Base-by-base conservation (phyloP, 2,888 invertebrate genomes). In the Diaprepes abbreviatus region DNA sequence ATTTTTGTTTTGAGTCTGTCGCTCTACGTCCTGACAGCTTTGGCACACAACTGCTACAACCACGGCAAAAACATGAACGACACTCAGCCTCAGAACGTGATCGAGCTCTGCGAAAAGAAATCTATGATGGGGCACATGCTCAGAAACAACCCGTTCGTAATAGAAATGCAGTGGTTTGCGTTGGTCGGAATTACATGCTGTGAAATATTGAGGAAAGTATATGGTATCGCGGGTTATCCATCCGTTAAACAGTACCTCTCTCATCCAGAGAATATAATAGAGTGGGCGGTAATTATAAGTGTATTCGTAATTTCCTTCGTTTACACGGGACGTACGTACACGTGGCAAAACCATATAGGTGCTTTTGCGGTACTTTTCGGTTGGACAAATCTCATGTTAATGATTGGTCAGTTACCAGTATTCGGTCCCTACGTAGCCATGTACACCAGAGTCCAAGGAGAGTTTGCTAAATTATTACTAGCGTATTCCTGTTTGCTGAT, bases 371-470 rank as follows among this genome's bases (percentile, higher is more conserved):
- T 94, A 0, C 87, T 95, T 3, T 90, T 93, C 40, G 94, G 93
- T 3, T 95, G 95, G 95, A 93, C 93, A 3, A 94, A 95, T 83
- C 85, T 94, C n/a, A 94, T 95, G 93, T 86, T 94, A 81, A 94
- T 94, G 93, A 92, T 95, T 66, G 95, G 95, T 0, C 93, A 95
- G 78, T 85, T 95, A 36, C 95, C 95, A 0, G 90, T 94, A 55
- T 93, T 95, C 79, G 95, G 95, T 14, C 92, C 94, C 0, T 95
- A 95, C 79, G 94, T 95, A 2, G 95, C 95, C 0, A 95, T 95
- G 95, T 94, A 94, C 77, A 94, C 94, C 1, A 91, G 93, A 83
- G 94, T 94, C 0, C 93, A 93, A 80, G 93, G 92, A 50, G 94
- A 95, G 85, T 94, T 95, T 76, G 93, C 93, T 5, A 93, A 94